These are phyloP conservation scores for Elephantulus edwardii DNA, from an alignment of 2,113 vertebrate species.

Conservation along the genomic window DNA sequence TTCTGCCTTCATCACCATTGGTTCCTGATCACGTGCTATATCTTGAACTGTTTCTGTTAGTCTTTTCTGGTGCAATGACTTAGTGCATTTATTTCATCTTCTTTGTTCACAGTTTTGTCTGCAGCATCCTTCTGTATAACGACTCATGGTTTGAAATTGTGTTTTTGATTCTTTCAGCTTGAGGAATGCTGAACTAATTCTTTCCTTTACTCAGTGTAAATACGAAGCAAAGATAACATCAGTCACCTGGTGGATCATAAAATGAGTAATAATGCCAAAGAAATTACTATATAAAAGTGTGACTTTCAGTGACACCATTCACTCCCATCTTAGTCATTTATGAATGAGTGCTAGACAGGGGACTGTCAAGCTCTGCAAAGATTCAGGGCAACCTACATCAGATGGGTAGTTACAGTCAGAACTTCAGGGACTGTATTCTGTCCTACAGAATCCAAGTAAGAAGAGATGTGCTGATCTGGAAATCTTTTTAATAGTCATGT, in stretches of 20 bases:
- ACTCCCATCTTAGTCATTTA: background rate
- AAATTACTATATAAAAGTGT: background rate
- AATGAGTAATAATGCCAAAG: background rate
- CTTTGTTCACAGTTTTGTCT: no score
- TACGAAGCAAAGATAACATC: background rate
- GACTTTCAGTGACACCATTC: background rate
- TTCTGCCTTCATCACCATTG: no score
- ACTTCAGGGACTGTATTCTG: background rate
- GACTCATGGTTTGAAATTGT: no score
- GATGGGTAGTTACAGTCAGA: fast-evolving
- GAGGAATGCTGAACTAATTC: no score
- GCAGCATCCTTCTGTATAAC: no score
- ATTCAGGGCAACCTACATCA: background rate
- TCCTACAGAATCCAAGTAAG: background rate
- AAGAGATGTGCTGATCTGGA: background rate
- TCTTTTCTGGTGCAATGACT: no score
- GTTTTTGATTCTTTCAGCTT: no score
- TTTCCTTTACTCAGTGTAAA: no score
- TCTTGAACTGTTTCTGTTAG: no score
- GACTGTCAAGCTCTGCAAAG: background rate
- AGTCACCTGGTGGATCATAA: slow-evolving; percentile 21
- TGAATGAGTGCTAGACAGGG: background rate
- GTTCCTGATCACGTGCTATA: no score
- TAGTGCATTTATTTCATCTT: no score
- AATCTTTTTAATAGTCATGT: background rate